Base-by-base conservation (phyloP, 2,797 vertebrate genomes). In the Argentina silus region DNA sequence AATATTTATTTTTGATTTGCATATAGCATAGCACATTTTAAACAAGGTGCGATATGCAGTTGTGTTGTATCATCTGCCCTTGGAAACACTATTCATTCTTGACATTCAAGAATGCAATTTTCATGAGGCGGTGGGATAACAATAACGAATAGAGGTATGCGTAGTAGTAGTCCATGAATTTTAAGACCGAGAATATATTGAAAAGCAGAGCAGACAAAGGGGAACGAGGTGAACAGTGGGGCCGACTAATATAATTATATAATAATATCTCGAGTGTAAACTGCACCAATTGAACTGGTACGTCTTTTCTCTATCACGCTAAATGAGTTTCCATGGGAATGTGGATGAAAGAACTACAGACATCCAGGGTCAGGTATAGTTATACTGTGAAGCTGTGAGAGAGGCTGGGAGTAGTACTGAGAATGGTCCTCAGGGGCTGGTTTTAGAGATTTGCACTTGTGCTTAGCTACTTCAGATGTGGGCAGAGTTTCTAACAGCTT, bases 231-330 rank as follows among this genome's bases (percentile, higher is more conserved):
- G 80, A 84, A 76, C 78, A 53, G 88, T 53, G 42, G 55, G 48
- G 17, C 27, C 7, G 36, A 86, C 88, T 91, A 92, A 93, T 93
- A 89, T 91, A 91, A 93, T 92, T 91, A 93, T 2, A 92, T 91
- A n/a, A n/a, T n/a, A 92, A 93, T 93, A 93, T 94, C 91, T 91
- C 88, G 90, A 91, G 91, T 90, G 89, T 93, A 93, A 92, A 93
- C 92, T 90, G 86, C 90, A 87, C 90, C 91, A 93, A 91, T 93
- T 93, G 90, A 93, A 91, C 90, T 87, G 87, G 82, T 90, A 88
- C 81, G 87, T 89, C 89, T 86, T 88, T 85, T 88, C 88, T 90
- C 89, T 75, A 86, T 86, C 90, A 88, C 86, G 85, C 85, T 90
- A 94, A 91, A 92, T 91, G 86, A 91, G 90, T 93, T 92, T 93